A percentile compares a stretch with the other conserved stretches of the same genome.
Evolutionary conservation across 2,113 vertebrate species (phyloP).

Genomic region (Heterotis niloticus): DNA sequence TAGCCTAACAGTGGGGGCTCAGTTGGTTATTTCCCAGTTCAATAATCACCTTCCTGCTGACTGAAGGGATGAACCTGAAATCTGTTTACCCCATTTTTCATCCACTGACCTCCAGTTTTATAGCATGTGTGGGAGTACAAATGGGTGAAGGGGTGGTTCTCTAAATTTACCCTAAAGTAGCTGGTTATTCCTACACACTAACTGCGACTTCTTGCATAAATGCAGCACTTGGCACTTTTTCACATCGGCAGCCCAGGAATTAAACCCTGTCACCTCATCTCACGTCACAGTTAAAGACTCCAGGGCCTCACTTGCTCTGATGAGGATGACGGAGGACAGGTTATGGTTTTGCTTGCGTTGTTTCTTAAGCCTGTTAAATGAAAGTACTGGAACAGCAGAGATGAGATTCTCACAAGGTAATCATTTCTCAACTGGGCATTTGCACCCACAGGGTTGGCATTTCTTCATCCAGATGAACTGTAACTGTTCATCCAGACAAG

Average conservation of each 20-base stretch:
- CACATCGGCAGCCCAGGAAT: background rate
- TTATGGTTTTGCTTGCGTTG: background rate
- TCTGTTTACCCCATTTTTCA: background rate
- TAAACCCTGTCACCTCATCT: background rate
- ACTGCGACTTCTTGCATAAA: background rate
- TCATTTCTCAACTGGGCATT: no score
- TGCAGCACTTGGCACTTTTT: background rate
- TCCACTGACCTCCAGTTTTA: conserved; percentile 3
- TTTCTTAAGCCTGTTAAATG: no score
- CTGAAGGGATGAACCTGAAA: background rate
- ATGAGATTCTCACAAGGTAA: no score
- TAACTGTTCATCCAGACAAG: background rate
- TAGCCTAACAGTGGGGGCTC: background rate
- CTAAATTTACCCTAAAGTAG: background rate
- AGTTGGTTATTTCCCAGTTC: background rate
- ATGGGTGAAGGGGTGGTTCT: background rate
- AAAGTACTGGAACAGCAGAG: no score
- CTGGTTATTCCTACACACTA: background rate
- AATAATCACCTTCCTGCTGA: background rate
- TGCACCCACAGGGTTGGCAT: no score
- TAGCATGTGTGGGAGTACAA: background rate
- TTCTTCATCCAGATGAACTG: no score
- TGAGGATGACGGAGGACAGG: background rate
- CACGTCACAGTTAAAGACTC: background rate
- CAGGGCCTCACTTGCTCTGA: background rate